Evolutionary conservation across 2,888 invertebrate species (phyloP).

Genomic region (Mesoligia furuncula): DNA sequence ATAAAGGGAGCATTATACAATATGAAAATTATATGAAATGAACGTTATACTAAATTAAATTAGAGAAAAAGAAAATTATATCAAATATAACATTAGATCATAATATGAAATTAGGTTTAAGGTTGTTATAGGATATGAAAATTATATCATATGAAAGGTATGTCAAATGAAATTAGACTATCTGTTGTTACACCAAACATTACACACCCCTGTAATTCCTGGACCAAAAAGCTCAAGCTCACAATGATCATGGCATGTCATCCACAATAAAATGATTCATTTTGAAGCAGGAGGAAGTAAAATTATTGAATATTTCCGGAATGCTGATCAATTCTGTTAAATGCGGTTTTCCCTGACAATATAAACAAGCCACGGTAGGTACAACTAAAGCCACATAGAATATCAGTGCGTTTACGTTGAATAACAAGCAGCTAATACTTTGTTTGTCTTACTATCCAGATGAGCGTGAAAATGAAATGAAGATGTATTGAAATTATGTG

Average conservation of each 20-base stretch:
- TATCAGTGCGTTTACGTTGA: not conserved
- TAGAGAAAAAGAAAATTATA: no score
- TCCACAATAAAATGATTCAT: not conserved
- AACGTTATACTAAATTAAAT: no score
- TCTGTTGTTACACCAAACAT: no score
- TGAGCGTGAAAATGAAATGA: conserved; percentile 11
- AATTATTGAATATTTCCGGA: conserved; percentile 22
- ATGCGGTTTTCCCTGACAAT: conserved; percentile 37
- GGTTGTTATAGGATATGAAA: no score
- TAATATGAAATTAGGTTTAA: no score
- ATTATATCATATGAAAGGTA: no score
- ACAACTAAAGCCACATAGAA: not conserved
- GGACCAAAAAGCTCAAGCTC: not conserved
- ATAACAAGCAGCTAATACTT: not conserved
- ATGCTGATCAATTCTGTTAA: not conserved
- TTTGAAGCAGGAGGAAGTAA: conserved; percentile 17
- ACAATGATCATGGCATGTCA: not conserved
- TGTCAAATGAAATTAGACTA: no score
- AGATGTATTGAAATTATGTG: conserved; percentile 12
- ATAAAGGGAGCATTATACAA: no score
- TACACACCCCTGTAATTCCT: not conserved
- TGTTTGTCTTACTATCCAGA: conserved; percentile 11
- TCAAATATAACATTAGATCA: no score
- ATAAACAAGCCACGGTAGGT: not conserved
- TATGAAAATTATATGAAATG: no score